Percentiles rank a stretch among this genome's conserved stretches.
Evolutionary conservation across 2,888 invertebrate genomes (phyloP).

Genomic region (Lasius fuliginosus): DNA sequence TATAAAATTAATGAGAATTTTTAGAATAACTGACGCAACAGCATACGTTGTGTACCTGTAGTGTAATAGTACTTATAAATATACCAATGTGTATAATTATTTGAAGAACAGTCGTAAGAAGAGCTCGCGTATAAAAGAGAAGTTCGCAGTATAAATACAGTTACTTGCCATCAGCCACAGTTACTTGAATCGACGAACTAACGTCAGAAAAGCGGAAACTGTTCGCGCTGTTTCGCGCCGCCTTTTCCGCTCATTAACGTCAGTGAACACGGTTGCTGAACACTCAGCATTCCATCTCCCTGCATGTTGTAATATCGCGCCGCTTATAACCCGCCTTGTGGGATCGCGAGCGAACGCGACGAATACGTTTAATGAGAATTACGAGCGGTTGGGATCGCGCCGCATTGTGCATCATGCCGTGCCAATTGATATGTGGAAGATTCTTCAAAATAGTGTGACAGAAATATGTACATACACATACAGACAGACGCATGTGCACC

Average conservation of each 20-base stretch:
- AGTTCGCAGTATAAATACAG: not conserved
- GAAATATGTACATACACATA: slow-evolving; percentile 52
- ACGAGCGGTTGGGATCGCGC: slow-evolving; percentile 44
- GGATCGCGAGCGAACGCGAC: slow-evolving; percentile 54
- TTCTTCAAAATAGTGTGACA: slow-evolving; percentile 22
- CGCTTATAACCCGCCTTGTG: slow-evolving; percentile 64
- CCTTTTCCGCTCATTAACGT: slow-evolving; percentile 72
- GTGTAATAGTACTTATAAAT: not conserved
- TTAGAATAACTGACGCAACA: not conserved
- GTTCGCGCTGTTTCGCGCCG: slow-evolving; percentile 57
- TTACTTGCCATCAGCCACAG: not conserved
- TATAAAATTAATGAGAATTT: slow-evolving; percentile 10
- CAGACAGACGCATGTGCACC: not conserved
- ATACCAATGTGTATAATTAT: not conserved
- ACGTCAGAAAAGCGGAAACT: slow-evolving; percentile 61
- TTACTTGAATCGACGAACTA: slow-evolving; percentile 3
- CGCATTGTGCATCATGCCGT: slow-evolving; percentile 4
- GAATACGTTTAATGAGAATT: slow-evolving; percentile 71
- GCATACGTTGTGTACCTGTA: not conserved
- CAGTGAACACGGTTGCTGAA: slow-evolving; percentile 57
- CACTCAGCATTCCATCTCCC: slow-evolving; percentile 63
- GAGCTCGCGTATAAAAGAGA: not conserved
- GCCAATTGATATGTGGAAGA: slow-evolving; percentile 51
- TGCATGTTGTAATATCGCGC: slow-evolving; percentile 62
- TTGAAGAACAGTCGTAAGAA: not conserved